A percentile compares a stretch with the other conserved stretches of the same genome.
Evolutionary conservation across 2,888 invertebrate genomes (phyloP).

Genomic region (Sinodicranocentrus sp.): DNA sequence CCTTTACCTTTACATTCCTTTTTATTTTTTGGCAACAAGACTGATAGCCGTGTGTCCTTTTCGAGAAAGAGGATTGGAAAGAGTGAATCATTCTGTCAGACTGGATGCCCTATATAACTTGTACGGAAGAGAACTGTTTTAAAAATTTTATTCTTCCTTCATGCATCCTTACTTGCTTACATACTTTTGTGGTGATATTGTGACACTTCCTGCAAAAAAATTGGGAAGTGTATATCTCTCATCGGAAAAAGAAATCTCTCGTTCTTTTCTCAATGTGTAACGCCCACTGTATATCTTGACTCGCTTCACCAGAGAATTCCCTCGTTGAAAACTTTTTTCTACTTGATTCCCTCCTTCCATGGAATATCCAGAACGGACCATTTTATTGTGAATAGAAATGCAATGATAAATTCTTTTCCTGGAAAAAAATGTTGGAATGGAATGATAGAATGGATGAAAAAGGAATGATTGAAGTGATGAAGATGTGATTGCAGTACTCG

Average conservation of each 20-base stretch:
- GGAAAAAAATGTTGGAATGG: neutral
- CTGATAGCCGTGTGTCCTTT: neutral
- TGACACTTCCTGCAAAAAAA: too few species aligned
- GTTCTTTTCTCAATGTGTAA: too few species aligned
- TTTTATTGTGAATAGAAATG: too few species aligned
- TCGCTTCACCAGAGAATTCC: too few species aligned
- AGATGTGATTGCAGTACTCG: neutral
- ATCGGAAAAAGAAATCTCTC: too few species aligned
- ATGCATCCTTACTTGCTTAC: constrained; percentile 1
- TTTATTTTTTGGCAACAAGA: constrained; percentile 25
- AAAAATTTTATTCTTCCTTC: neutral
- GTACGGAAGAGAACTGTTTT: neutral
- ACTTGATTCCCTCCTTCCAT: too few species aligned
- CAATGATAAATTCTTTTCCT: too few species aligned
- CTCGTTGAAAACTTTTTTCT: too few species aligned
- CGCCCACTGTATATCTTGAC: too few species aligned
- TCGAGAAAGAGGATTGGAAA: constrained; percentile 21
- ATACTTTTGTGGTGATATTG: too few species aligned
- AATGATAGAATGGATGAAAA: constrained; percentile 25
- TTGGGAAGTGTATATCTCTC: too few species aligned
- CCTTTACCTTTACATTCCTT: neutral
- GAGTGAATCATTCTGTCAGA: constrained; percentile 1
- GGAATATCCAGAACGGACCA: too few species aligned
- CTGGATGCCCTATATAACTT: neutral
- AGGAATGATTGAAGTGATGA: neutral